Percentiles rank a stretch among this genome's conserved stretches.
Evolutionary conservation across 2,888 invertebrate species (phyloP).

Genomic region (Rhingia campestris): DNA sequence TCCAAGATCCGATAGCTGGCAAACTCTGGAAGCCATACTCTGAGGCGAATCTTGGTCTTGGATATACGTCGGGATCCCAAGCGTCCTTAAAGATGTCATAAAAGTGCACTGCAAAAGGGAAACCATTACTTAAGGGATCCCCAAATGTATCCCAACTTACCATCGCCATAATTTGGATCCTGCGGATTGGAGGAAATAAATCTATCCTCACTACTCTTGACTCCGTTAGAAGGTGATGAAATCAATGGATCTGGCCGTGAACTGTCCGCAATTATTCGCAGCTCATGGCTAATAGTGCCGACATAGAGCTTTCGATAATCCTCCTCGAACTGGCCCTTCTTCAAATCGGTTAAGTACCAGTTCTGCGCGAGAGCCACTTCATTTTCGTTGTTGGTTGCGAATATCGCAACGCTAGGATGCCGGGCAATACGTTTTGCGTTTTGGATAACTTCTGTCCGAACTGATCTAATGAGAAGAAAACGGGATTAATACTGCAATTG

Average conservation of each 20-base stretch:
- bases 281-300: slow-evolving; percentile 87
- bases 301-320: slow-evolving; percentile 94
- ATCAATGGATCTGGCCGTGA: slow-evolving; percentile 84
- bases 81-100: slow-evolving; percentile 93
- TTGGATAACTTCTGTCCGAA: slow-evolving; percentile 89
- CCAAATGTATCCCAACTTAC: slow-evolving; percentile 81
- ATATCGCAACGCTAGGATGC: slow-evolving; percentile 93
- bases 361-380: slow-evolving; percentile 93
- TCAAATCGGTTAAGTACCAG: slow-evolving; percentile 87
- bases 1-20: slow-evolving; percentile 89
- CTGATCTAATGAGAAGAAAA: slow-evolving; percentile 83
- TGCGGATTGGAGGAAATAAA: slow-evolving; percentile 91
- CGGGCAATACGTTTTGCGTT: slow-evolving; percentile 92
- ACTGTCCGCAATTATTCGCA: slow-evolving; percentile 81
- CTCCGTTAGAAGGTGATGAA: slow-evolving; percentile 96
- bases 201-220: slow-evolving; percentile 88
- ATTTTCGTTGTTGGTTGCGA: slow-evolving; percentile 99
- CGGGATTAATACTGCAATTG: neutral
- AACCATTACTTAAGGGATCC: neutral
- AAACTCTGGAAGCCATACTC: slow-evolving; percentile 98
- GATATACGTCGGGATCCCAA: slow-evolving; percentile 91
- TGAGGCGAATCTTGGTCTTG: slow-evolving; percentile 93
- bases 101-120: slow-evolving; percentile 87
- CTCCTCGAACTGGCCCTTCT: slow-evolving; percentile 85
- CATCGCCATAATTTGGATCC: slow-evolving; percentile 92